Percentiles rank a stretch among this genome's conserved stretches.
Conservation (phyloP, 2,113 vertebrate species). For the Natator depressus region DNA sequence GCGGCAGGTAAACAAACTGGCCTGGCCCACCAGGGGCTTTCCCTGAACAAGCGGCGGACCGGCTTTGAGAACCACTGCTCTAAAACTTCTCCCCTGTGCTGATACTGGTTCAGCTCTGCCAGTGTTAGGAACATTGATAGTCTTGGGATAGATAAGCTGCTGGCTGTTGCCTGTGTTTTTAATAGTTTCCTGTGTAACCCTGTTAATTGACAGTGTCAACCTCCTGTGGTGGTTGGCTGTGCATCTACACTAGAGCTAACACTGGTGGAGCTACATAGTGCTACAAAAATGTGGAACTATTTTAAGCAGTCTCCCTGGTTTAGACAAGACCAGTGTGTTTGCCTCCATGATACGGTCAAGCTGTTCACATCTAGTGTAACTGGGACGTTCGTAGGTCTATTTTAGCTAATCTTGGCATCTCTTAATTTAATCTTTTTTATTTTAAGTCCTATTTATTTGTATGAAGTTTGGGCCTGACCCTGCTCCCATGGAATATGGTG, state of each 20-base stretch:
- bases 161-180: neutral
- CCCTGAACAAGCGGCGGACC: too few species aligned
- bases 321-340: neutral
- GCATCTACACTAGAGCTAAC: rapidly evolving
- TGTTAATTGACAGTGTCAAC: neutral
- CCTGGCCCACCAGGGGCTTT: too few species aligned
- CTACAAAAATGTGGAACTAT: neutral
- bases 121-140: neutral
- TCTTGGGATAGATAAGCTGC: too few species aligned
- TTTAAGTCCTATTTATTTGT: neutral
- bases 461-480: neutral
- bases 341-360: neutral
- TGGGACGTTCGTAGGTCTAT: neutral
- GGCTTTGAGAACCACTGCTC: too few species aligned
- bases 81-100: neutral
- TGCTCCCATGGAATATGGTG: neutral
- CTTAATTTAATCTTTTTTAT: neutral
- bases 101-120: neutral
- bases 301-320: neutral
- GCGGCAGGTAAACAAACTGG: too few species aligned
- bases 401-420: neutral
- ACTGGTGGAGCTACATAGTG: neutral
- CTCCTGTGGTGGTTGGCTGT: too few species aligned
- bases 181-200: neutral
- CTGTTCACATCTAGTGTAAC: neutral